Evolutionary conservation across 2,113 vertebrate genomes (phyloP).

Genomic region (Eudyptes chrysolophus): DNA sequence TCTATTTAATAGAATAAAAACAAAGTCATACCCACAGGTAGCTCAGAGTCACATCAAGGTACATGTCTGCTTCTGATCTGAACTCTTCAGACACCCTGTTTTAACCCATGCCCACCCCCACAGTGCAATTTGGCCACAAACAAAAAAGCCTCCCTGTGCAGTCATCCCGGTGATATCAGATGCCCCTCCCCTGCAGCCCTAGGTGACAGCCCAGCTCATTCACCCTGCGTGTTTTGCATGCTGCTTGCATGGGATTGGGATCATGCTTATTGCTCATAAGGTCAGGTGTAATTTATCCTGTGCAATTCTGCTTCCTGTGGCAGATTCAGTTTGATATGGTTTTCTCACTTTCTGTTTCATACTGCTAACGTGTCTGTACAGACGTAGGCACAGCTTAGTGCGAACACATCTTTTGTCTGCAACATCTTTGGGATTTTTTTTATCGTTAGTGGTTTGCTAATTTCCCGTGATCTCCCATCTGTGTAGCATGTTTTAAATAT

Average conservation of each 20-base stretch:
- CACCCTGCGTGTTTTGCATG: background rate
- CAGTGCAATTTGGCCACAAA: background rate
- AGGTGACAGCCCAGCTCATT: background rate
- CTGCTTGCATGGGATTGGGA: background rate
- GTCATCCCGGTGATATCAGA: background rate
- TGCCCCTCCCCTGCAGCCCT: slow-evolving; percentile 1
- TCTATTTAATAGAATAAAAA: background rate
- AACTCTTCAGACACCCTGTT: background rate
- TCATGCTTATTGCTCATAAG: background rate
- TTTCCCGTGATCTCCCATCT: background rate
- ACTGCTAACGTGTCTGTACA: background rate
- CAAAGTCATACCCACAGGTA: slow-evolving; percentile 37
- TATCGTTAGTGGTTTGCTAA: background rate
- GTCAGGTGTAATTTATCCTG: background rate
- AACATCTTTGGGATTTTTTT: background rate
- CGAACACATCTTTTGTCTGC: background rate
- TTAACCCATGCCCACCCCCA: background rate
- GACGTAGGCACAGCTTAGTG: background rate
- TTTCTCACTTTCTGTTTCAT: slow-evolving; percentile 33
- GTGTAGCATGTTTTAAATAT: background rate
- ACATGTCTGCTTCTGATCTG: slow-evolving; percentile 37
- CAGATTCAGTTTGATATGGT: background rate
- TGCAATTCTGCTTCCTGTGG: background rate
- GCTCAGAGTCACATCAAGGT: slow-evolving; percentile 23
- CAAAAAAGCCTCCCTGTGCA: background rate